Evolutionary conservation across 64 coral and sea anemone genomes (phyloP).

Genomic region (Porites lutea): DNA sequence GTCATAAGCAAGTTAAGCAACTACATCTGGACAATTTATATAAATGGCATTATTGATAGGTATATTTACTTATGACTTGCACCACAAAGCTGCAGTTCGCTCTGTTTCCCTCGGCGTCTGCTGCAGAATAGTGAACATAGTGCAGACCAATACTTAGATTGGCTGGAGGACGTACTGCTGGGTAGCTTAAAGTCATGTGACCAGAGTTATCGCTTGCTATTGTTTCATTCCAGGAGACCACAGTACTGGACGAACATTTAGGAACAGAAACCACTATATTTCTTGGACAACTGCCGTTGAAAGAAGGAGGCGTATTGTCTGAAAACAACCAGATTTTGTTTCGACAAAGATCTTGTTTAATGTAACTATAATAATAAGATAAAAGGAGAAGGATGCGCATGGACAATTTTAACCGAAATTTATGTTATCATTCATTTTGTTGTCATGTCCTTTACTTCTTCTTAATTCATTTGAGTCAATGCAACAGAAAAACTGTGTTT

Average conservation of each 20-base stretch:
- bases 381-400: no score
- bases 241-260: slow-evolving; percentile 1
- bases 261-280: background rate
- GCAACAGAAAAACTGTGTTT: background rate
- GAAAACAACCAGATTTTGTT: background rate
- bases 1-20: no score
- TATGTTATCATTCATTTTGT: background rate
- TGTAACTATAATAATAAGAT: no score
- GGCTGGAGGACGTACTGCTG: slow-evolving; percentile 1
- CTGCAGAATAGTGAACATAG: slow-evolving; percentile 3
- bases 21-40: background rate
- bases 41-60: no score
- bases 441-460: no score
- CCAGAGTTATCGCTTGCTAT: slow-evolving; percentile 31
- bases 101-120: slow-evolving; percentile 17
- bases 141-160: slow-evolving; percentile 19
- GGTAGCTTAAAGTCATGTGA: background rate
- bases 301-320: slow-evolving; percentile 9
- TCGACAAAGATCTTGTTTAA: no score
- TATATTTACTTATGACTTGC: slow-evolving; percentile 31
- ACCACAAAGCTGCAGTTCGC: slow-evolving; percentile 43
- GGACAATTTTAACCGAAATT: no score
- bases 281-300: slow-evolving; percentile 4
- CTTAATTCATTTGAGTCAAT: background rate
- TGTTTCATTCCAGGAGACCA: slow-evolving; percentile 28